Base-by-base conservation (phyloP, 2,888 invertebrate species). In the Copidosoma aretas region DNA sequence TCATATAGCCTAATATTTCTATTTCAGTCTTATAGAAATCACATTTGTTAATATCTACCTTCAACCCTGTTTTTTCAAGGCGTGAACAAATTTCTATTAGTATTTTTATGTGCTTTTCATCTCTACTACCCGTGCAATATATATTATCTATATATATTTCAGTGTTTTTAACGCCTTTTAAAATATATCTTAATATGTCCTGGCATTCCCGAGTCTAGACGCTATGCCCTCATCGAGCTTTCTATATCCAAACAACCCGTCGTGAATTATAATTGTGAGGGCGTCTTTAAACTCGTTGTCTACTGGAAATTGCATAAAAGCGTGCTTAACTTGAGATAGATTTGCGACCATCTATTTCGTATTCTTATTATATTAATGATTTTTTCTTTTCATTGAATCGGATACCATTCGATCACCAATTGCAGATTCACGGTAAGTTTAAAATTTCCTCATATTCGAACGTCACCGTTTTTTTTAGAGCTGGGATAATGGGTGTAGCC, bases 291-390 rank as follows among this genome's bases (percentile, higher is more conserved):
- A 75, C 24, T 78, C 77, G 4, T 76, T 77, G 43, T 77, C 75
- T 32, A 82, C 73, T 74, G 78, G 78, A 25, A 82, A 54, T 67
- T 83, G 80, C 69, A 81, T 73, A 64, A 82, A 84, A 8, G 83
- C 81, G 58, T 77, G 76, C 32, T 32, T 32, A 32, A 32, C 4
- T 53, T 53, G 10, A 52, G 19, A 17, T 73, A 72, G 12, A 73
- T 71, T 69, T 78, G 77, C 15, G 75, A 73, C 73, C 76, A 78
- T 64, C 73, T 77, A 5, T 61, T 59, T 3, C 78, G 75, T 10
- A 76, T 75, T n/a, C 74, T 60, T 63, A 78, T 70, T 21, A 71
- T 74, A 59, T 72, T 73, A 73, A 73, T 77, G 66, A 73, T 70
- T 68, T 76, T 76, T 17, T 77, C 75, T 5, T 77, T 73, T 39